Evolutionary conservation across 2,797 vertebrate genomes (phyloP), one percentile per base, ranked within the genome.

Genomic region (Stomatorhinus walkeri): DNA sequence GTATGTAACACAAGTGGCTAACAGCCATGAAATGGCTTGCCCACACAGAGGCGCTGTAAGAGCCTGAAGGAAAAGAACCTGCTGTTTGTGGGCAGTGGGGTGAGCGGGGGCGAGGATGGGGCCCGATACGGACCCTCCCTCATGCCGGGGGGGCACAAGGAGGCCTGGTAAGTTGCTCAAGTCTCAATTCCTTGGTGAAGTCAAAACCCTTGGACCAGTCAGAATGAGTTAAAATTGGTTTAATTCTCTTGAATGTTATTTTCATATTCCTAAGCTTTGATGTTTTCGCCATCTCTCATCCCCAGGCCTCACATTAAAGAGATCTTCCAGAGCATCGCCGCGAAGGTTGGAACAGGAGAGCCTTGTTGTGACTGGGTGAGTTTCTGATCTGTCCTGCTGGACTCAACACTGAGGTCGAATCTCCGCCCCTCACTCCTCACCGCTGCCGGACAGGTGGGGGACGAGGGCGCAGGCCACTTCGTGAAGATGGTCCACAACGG

Each of bases 401-500:
- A 12, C 2, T 5, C 22, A 2, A 7, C 51, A 1, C 16, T 48
- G 7, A 52, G 16, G 6, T 24, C 12, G 2, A 86, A 68, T 3
- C 32, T n/a, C 24, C 36, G 2, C 40, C 59, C 64, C 51, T 81
- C 51, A 52, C 43, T 36, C 14, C 28, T 32, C 43, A 52, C 2
- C 3, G 89, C 90, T 81, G 86, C 9, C 72, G 51, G 87, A 3
- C 92, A 99, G 98, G 98, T 99, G n/a, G 98, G 98, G 22, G 98
- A 99, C 0, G 98, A 99, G 91, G 98, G 98, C 0, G 96, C 98
- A 0, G 98, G 98, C 0, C 98, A 99, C 92, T 99, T 98, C 40
- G 98, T 99, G 90, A 99, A 99, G 96, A 99, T 99, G 98, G 98
- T 99, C 68, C 98, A 99, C 92, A 99, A 99, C 0, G 98, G 98